These are phyloP conservation scores for Rhagoletis pomonella DNA, from an alignment of 1,140 invertebrate species.

Conservation along the genomic window DNA sequence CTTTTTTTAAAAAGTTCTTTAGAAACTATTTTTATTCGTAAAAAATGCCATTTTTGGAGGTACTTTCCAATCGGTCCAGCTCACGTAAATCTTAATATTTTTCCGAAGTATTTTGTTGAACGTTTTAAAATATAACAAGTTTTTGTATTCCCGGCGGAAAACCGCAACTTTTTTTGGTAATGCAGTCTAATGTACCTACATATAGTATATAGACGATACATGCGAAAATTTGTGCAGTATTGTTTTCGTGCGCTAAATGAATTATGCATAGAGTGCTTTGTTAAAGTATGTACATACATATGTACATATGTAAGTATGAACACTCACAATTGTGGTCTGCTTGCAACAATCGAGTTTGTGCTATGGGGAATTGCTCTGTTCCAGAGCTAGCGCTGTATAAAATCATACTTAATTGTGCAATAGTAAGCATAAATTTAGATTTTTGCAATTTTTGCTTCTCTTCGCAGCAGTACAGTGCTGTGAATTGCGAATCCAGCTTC, in stretches of 20 bases:
- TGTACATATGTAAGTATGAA: too few species aligned
- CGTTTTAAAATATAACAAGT: too few species aligned
- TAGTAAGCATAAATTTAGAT: background rate
- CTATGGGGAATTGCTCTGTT: background rate
- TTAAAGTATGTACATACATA: too few species aligned
- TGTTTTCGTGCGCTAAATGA: constrained; percentile 34
- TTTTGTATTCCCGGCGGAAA: too few species aligned
- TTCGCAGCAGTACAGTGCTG: background rate
- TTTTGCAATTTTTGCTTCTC: background rate
- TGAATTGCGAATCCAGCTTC: too few species aligned
- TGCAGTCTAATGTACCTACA: background rate
- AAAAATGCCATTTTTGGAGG: too few species aligned
- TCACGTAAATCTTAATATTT: too few species aligned
- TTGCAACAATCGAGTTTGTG: background rate
- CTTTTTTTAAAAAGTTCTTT: too few species aligned
- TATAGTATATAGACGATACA: background rate
- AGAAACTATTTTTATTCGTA: too few species aligned
- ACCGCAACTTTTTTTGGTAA: too few species aligned
- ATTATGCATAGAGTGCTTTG: background rate
- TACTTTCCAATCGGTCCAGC: too few species aligned
- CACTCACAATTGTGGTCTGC: background rate
- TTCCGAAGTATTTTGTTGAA: too few species aligned
- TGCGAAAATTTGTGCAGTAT: constrained; percentile 19
- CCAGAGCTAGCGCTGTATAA: background rate
- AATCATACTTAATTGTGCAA: constrained; percentile 30